Evolutionary conservation across 2,888 invertebrate genomes (phyloP), one percentile per base, ranked within the genome.

Genomic region (Toxonevra muliebris): DNA sequence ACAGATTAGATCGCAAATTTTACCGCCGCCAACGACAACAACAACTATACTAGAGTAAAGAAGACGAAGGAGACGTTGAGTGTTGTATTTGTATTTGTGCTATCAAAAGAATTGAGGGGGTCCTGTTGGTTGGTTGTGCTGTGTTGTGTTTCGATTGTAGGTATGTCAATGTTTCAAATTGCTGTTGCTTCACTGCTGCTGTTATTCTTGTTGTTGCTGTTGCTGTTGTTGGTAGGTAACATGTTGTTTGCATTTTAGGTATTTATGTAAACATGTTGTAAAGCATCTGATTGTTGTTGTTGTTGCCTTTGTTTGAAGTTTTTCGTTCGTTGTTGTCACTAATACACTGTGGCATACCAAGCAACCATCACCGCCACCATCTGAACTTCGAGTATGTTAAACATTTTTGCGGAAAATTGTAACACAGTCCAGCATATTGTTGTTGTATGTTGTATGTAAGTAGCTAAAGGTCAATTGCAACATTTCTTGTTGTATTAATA

Each of bases 381-480:
- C 30, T 30, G 30, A 48, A 48, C 48, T 48, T 3, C 48, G 11
- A 48, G 10, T 48, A 30, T 30, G 30, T 30, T 48, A 48, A 48
- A 48, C 50, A 48, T 48, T 40, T 30, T 30, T 30, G 3, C 30
- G 30, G 3, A 30, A 30, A 4, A 30, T 30, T 30, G 30, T 59
- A 41, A 13, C 41, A 17, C 10, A n/a, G 13, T 61, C 55, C 40
- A 17, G 53, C 54, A 42, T 41, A 41, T 53, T 54, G 42, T 45
- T 13, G 12, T 45, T 41, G 61, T 30, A 30, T 30, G 30, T 30
- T 4, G 30, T 30, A 30, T 30, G 30, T 30, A 43, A 8, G 62
- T 17, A 30, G 53, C 13, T 74, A 80, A 79, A 79, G 79, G 79
- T 81, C 79, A 79, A 75, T 72, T 72, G 79, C 69, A 71, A 71